Conservation (phyloP, 1,140 invertebrate species). For the Drosophila tropicalis region DNA sequence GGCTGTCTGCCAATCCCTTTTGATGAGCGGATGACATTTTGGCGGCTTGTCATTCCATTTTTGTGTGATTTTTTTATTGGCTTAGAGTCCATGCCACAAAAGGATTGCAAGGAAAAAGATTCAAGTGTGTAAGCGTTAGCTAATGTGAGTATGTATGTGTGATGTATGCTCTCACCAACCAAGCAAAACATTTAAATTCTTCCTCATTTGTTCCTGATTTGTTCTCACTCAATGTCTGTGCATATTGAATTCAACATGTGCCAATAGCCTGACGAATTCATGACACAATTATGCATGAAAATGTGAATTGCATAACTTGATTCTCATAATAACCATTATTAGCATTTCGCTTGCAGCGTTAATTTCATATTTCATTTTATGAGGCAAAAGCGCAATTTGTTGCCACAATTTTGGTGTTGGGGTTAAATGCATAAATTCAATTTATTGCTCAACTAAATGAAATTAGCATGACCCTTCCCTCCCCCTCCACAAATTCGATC, state of each 20-base stretch:
- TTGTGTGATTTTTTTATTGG: constrained; percentile 65
- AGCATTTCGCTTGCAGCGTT: constrained; percentile 16
- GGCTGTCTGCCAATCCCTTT: constrained; percentile 59
- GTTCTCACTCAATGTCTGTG: no score
- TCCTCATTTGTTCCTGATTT: not conserved
- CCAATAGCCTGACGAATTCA: not conserved
- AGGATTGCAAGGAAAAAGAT: constrained; percentile 4
- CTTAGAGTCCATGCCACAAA: constrained; percentile 41
- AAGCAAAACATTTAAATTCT: not conserved
- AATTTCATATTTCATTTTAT: constrained; percentile 20
- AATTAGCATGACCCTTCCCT: constrained; percentile 20
- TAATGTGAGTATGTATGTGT: not conserved
- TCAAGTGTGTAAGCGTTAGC: not conserved
- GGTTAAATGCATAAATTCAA: constrained; percentile 36
- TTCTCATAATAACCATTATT: constrained; percentile 15
- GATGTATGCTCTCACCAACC: no score
- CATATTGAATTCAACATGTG: not conserved
- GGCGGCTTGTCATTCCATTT: constrained; percentile 62
- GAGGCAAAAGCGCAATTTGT: constrained; percentile 21
- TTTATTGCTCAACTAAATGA: constrained; percentile 48
- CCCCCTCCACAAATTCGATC: no score
- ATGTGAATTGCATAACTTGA: constrained; percentile 1
- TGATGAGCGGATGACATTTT: constrained; percentile 67
- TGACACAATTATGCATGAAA: constrained; percentile 1
- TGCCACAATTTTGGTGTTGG: constrained; percentile 27